Percentiles rank a stretch among this genome's conserved stretches.
These are phyloP conservation scores for Leptoclinus maculatus DNA, from an alignment of 2,797 vertebrate species.

Conservation along the genomic window DNA sequence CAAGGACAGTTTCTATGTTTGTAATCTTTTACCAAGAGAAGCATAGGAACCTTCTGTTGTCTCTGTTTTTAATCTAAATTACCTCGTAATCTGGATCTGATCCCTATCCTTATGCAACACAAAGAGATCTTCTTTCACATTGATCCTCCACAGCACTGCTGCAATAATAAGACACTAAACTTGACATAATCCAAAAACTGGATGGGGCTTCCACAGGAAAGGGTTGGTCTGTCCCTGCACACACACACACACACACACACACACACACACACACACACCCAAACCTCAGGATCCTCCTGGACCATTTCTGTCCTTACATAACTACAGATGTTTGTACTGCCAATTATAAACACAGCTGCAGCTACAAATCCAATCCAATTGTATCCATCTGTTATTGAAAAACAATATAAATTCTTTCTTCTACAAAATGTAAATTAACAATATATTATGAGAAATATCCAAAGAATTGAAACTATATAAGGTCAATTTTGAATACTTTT, in stretches of 20 bases:
- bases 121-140: slow-evolving; percentile 32
- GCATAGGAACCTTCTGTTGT: background rate
- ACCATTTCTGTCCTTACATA: slow-evolving; percentile 12
- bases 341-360: slow-evolving; percentile 43
- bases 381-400: background rate
- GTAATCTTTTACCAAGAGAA: background rate
- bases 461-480: background rate
- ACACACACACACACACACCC: slow-evolving; percentile 32
- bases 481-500: background rate
- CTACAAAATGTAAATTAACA: background rate
- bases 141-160: slow-evolving; percentile 17
- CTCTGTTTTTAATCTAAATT: slow-evolving; percentile 40
- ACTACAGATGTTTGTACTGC: background rate
- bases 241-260: slow-evolving; percentile 31
- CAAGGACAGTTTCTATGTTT: background rate
- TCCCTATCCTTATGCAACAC: slow-evolving; percentile 44
- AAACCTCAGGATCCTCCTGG: slow-evolving; percentile 22
- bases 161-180: slow-evolving; percentile 44
- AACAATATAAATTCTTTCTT: background rate
- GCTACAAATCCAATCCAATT: background rate
- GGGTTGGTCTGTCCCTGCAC: slow-evolving; percentile 37
- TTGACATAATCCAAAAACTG: slow-evolving; percentile 54
- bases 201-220: slow-evolving; percentile 62
- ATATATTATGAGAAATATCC: background rate
- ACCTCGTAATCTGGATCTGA: slow-evolving; percentile 39